phyloP scores from a whole-genome alignment of 2,888 invertebrate species.

The Xestoiulus laeticollis region DNA sequence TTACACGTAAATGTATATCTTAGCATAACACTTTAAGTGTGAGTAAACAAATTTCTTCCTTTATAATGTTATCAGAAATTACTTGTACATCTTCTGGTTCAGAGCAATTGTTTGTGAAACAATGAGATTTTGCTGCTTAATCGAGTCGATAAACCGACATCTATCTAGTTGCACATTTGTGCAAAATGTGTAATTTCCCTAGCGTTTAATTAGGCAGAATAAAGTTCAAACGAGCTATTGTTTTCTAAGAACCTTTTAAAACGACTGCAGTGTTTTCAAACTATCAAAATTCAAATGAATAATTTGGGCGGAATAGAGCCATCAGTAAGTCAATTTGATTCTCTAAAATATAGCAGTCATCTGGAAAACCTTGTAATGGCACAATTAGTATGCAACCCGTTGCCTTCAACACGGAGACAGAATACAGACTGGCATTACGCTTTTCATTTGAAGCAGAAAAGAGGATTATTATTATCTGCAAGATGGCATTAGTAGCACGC shows the following conservation, averaged over 20 bases:
- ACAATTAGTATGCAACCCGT: constrained; percentile 10
- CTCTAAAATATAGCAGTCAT: neutral
- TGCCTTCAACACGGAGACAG: neutral
- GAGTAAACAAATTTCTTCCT: too few species aligned
- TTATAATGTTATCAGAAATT: neutral
- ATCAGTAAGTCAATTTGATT: constrained; percentile 21
- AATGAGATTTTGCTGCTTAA: neutral
- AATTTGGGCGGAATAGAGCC: neutral
- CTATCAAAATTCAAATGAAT: neutral
- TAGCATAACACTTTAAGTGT: too few species aligned
- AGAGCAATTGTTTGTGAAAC: neutral
- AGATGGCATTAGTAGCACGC: constrained; percentile 2
- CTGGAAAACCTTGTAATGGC: neutral
- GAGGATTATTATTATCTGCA: constrained; percentile 34
- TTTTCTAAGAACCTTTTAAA: neutral
- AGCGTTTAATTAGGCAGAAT: constrained; percentile 7
- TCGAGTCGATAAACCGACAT: neutral
- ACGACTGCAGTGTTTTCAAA: neutral
- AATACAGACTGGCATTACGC: neutral
- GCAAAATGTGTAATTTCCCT: neutral
- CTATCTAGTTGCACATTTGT: neutral
- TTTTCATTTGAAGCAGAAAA: constrained; percentile 14
- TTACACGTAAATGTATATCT: too few species aligned
- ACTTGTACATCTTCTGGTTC: neutral
- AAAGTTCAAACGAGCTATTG: neutral